Base-by-base conservation (phyloP, 2,888 invertebrate genomes). In the Electrophaes corylata region DNA sequence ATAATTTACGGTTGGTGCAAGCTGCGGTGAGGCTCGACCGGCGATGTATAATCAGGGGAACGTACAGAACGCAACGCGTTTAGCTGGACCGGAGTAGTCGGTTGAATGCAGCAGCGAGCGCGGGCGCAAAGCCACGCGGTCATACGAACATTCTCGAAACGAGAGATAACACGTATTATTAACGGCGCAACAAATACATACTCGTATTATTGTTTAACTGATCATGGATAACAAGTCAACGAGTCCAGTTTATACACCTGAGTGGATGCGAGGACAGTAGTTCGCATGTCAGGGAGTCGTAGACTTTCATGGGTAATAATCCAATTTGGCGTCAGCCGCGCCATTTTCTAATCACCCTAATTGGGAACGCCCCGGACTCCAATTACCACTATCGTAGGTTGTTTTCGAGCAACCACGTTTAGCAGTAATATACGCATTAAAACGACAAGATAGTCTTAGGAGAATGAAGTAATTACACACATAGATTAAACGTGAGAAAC, bases 111-210 rank as follows among this genome's bases (percentile, higher is more conserved):
- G 63, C 69, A 66, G 65, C 65, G 65, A 64, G 68, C 75, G 79
- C 77, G 75, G 69, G 73, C 78, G 77, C 77, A 80, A 64, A 71
- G 77, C 79, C 81, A 82, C 80, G 84, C 82, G 81, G 78, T 67
- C 76, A 71, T 69, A 47, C 68, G 87, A 89, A 87, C 75, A 65
- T 89, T 90, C 88, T 88, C 81, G 89, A 89, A 86, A 70, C 62
- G 72, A 82, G 83, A 87, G 87, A 65, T 63, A 86, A 84, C 86
- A 85, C 83, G 82, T 79, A 81, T 76, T 81, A 79, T 81, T 71
- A 80, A 82, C 84, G 86, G 83, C 84, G 84, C 84, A 86, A 86
- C 73, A 67, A 44, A 33, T 60, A 54, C 31, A 2, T 16, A 37
- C 37, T 41, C 14, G 10, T 23, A 10, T 35, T 59, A 68, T 43